phyloP scores from a whole-genome alignment of 2,797 vertebrate genomes.

The Siniperca scherzeri region DNA sequence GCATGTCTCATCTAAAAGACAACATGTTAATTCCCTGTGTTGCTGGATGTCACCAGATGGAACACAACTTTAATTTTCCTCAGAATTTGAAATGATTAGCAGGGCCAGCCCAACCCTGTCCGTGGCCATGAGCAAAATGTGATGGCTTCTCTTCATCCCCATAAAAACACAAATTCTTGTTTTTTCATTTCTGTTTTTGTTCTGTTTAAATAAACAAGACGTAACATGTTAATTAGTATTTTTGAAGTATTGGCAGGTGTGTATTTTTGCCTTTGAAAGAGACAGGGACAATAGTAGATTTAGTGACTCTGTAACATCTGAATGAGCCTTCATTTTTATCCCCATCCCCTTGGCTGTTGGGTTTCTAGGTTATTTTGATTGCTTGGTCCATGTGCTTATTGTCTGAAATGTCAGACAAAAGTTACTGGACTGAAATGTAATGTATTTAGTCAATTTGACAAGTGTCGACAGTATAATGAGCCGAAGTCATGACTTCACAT shows the following conservation, averaged over 20 bases:
- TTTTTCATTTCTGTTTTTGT: background rate
- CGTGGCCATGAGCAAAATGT: background rate
- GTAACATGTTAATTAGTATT: background rate
- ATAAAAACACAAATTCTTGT: background rate
- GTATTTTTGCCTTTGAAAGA: background rate
- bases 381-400: too few species aligned
- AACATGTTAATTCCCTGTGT: slow-evolving; percentile 8
- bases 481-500: too few species aligned
- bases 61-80: slow-evolving; percentile 11
- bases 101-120: background rate
- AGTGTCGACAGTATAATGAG: too few species aligned
- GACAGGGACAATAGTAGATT: background rate
- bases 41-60: background rate
- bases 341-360: too few species aligned
- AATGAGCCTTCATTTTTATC: too few species aligned
- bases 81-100: background rate
- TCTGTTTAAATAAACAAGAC: background rate
- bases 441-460: too few species aligned
- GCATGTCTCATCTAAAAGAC: slow-evolving; percentile 13
- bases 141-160: background rate
- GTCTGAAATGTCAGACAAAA: too few species aligned
- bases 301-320: too few species aligned
- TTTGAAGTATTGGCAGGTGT: background rate
- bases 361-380: too few species aligned
- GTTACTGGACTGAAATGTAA: too few species aligned